Percentiles rank a stretch among this genome's conserved stretches.
Conservation (phyloP, 2,888 invertebrate genomes). For the Pristionchus entomophagus region DNA sequence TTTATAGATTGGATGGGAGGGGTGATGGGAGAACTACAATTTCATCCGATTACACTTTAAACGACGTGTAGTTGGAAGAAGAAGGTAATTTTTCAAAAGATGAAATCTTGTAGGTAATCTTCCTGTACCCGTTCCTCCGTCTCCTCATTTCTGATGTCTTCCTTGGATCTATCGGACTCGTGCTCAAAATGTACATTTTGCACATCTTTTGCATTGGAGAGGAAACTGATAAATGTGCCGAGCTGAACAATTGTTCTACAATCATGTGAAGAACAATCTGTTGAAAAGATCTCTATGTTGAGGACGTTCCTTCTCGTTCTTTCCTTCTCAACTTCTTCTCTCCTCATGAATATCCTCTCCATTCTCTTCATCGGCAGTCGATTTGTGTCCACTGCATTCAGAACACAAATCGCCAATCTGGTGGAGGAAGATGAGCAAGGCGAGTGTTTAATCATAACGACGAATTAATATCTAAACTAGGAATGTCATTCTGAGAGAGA, state of each 20-base stretch:
- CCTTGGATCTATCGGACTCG: slow-evolving; percentile 20
- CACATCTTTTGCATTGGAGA: not conserved
- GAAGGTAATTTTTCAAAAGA: not conserved
- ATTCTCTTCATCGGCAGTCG: slow-evolving; percentile 31
- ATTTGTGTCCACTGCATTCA: slow-evolving; percentile 48
- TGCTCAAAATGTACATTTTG: slow-evolving; percentile 28
- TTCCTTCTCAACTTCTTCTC: slow-evolving; percentile 19
- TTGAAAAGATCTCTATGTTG: too few species aligned
- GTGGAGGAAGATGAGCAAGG: slow-evolving; percentile 48
- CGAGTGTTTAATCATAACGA: not conserved
- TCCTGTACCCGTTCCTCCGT: slow-evolving; percentile 44
- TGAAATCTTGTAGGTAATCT: not conserved
- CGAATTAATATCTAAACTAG: not conserved
- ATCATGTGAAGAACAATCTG: too few species aligned
- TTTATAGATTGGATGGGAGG: not conserved
- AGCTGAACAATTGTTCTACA: too few species aligned
- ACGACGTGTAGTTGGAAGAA: not conserved
- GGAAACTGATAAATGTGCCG: not conserved
- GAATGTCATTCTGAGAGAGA: not conserved
- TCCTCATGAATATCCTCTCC: slow-evolving; percentile 1
- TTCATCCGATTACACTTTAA: not conserved
- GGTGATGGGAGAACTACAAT: not conserved
- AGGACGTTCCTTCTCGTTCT: slow-evolving; percentile 41
- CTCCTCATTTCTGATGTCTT: slow-evolving; percentile 27
- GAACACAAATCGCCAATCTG: slow-evolving; percentile 46